phyloP scores from a whole-genome alignment of 2,113 vertebrate genomes.

The Carollia perspicillata region DNA sequence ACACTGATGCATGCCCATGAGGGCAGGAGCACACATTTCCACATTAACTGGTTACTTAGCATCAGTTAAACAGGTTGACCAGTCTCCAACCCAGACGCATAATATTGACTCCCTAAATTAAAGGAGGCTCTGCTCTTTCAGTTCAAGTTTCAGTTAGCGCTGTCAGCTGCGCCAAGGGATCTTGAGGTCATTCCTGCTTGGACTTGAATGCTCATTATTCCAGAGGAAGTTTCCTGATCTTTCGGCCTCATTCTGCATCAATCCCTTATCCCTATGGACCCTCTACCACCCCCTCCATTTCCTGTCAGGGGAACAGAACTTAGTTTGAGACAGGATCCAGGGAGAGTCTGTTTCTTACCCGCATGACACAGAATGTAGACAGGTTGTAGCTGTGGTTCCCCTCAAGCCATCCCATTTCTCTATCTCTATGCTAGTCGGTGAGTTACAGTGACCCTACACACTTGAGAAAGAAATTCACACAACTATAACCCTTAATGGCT shows the following conservation, averaged over 20 bases:
- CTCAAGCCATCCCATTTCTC: not conserved
- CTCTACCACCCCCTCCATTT: not conserved
- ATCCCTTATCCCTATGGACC: not conserved
- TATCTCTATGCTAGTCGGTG: not conserved
- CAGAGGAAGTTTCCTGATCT: not conserved
- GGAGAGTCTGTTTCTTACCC: not conserved
- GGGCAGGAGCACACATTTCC: not conserved
- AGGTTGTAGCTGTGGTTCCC: not conserved
- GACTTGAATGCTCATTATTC: not conserved
- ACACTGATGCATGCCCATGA: rapidly evolving
- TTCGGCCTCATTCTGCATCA: not conserved
- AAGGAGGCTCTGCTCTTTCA: not conserved
- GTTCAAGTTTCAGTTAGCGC: not conserved
- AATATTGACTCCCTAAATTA: not conserved
- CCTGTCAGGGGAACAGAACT: not conserved
- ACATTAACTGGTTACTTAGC: not conserved
- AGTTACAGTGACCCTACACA: not conserved
- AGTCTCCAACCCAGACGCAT: not conserved
- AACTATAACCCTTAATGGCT: not conserved
- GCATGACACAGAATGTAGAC: not conserved
- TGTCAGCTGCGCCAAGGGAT: not conserved
- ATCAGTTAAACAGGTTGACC: not conserved
- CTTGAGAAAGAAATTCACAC: not conserved
- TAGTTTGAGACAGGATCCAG: not conserved
- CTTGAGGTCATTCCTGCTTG: not conserved